Conservation (phyloP, 2,797 vertebrate genomes). For the Molossus molossus region DNA sequence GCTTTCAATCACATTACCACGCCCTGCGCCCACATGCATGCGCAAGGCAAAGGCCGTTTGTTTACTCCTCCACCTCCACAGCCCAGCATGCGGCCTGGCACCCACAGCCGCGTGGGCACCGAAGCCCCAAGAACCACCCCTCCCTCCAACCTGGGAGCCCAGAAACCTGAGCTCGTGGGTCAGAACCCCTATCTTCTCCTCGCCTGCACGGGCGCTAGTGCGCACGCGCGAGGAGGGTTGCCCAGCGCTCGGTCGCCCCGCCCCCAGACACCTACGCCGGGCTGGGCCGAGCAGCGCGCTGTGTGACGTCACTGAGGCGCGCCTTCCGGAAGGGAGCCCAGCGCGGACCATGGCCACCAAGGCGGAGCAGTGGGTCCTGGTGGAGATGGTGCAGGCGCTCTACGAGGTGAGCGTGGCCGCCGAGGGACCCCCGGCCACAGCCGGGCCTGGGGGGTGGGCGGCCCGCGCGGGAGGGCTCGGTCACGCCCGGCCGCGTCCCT, state of each 20-base stretch:
- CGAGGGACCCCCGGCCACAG: fast-evolving
- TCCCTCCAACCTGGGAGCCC: neutral
- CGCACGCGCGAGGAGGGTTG: neutral
- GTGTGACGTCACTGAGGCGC: fast-evolving
- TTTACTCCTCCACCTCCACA: neutral
- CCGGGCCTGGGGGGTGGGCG: no score
- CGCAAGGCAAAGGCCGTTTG: neutral
- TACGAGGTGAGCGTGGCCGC: slow-evolving; percentile 92
- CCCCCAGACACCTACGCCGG: neutral
- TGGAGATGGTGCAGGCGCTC: slow-evolving; percentile 98
- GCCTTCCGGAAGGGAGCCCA: slow-evolving; percentile 36
- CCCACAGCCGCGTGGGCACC: neutral
- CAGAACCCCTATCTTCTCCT: fast-evolving
- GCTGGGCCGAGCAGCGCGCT: neutral
- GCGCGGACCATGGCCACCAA: slow-evolving; percentile 91
- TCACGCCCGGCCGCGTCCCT: no score
- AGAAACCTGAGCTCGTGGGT: fast-evolving
- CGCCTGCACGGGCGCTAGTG: fast-evolving
- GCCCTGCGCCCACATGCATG: neutral
- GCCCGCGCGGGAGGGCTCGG: neutral
- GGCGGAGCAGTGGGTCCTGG: slow-evolving; percentile 97
- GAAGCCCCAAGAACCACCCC: fast-evolving
- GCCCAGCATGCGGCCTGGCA: no score
- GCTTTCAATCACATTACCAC: neutral
- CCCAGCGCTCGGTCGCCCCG: fast-evolving